Evolutionary conservation across 1,140 invertebrate species (phyloP), one percentile per base, ranked within the genome.

Genomic region (Atta cephalotes): DNA sequence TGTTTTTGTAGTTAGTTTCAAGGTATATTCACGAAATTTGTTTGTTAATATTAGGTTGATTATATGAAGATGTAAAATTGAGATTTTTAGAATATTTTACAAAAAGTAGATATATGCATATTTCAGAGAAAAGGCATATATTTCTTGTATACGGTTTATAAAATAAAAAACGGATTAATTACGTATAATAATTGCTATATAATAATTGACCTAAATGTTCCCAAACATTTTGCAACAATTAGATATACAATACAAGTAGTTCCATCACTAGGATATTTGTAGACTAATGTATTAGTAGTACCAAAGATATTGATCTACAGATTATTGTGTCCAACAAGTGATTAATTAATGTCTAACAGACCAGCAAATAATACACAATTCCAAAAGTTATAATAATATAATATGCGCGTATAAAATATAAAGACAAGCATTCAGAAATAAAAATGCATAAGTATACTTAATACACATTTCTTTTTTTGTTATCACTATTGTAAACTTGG

Each of bases 261-360:
- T 12, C 53, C 9, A 45, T 45, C n/a, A 58, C 18, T 28, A 16
- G 12, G 28, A 31, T 74, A 74, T 58, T 58, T 18, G 16, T 14
- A 53, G n/a, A 2, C 3, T n/a, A 35, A 9, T 35, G 16, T 18
- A 35, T 0, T 2, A 65, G 16, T 25, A 31, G 3, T 31, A 31
- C 5, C 31, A 56, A 74, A 56, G 28, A 31, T 56, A 35, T 74
- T 56, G 53, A 74, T 74, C 9, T 74, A n/a, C 3, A 56, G 21
- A 74, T 76, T 76, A 31, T 74, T 56, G n/a, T 21, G 2, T 60
- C 10, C 31, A 60, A 58, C n/a, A 12, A 58, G 53, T 1, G 39
- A 76, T 39, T 39, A 60, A 76, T 31, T 5, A 9, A 6, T 35
- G 18, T 25, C 14, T 60, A 39, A 77, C n/a, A 18, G 31, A 39